Base-by-base conservation (phyloP, 1,140 invertebrate species). In the Daktulosphaira vitifoliae region DNA sequence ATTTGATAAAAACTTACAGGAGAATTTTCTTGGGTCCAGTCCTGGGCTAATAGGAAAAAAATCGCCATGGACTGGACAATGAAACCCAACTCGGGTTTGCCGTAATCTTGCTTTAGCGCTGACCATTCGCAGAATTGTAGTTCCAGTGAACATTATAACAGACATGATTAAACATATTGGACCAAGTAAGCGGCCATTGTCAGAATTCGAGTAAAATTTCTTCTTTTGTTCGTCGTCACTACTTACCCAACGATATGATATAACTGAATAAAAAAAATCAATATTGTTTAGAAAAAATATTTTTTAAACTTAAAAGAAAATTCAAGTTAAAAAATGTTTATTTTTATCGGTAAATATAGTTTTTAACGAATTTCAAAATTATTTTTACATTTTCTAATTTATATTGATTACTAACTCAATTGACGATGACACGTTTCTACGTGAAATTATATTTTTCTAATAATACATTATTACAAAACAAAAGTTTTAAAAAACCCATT, bases 61-160 rank as follows among this genome's bases (percentile, higher is more conserved):
- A 73, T 87, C 85, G 0, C 85, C 85, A 69, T 88, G 85, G 20
- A 88, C 78, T 15, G 85, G 85, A 74, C 85, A 88, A 74, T 86
- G 84, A 74, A 86, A 88, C 52, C 84, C 84, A 50, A 87, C 78
- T 18, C 83, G 76, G 48, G 84, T 79, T 70, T 85, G 81, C n/a
- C 81, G 78, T 39, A 78, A 77, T 65, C 84, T 78, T 1, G 84
- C 84, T 8, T 83, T 76, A 37, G 82, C 76, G 68, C 84, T 84
- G 50, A 87, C 72, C 67, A 82, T 77, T 73, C 83, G 86, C 11
- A 87, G 73, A 1, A 82, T 74, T 1, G 79, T 74, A 8, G 81
- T 81, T 3, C 79, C 75, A 6, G 76, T 77, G 7, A 85, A 79
- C 84, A 87, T 87, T 26, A 85, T 74, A 18, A 81, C 78, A 9